A percentile compares a stretch with the other conserved stretches of the same genome.
Conservation (phyloP, 2,113 vertebrate species). For the Seriola dumerili region DNA sequence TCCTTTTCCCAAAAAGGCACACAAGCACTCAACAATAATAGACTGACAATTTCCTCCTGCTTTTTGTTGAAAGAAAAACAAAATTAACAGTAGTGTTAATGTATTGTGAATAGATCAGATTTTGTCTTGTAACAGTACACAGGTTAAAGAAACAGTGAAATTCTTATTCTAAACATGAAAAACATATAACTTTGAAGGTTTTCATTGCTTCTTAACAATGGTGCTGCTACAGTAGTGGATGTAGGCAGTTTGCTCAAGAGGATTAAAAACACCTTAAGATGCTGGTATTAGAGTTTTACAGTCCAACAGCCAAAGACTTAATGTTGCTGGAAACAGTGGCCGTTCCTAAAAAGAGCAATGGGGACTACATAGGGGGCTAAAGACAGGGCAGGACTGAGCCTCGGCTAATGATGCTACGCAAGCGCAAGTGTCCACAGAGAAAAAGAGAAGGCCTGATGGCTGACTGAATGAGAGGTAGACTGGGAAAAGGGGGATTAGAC, state of each 20-base stretch:
- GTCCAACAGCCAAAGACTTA: slow-evolving; percentile 74
- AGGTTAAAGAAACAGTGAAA: neutral
- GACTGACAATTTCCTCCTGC: neutral
- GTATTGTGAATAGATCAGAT: neutral
- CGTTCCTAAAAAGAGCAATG: slow-evolving; percentile 77
- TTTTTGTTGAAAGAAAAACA: neutral
- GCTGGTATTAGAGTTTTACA: slow-evolving; percentile 77
- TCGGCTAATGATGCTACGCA: slow-evolving; percentile 80
- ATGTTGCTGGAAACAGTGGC: slow-evolving; percentile 76
- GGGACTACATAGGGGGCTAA: slow-evolving; percentile 68
- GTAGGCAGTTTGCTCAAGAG: slow-evolving; percentile 67
- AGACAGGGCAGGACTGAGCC: slow-evolving; percentile 71
- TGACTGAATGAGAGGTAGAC: slow-evolving; percentile 61
- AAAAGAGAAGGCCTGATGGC: slow-evolving; percentile 69
- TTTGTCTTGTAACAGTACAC: neutral
- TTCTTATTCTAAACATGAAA: neutral
- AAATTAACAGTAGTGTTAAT: neutral
- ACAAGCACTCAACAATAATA: too few species aligned
- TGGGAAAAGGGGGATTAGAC: slow-evolving; percentile 82
- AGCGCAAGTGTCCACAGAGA: slow-evolving; percentile 62
- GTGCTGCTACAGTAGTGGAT: slow-evolving; percentile 19
- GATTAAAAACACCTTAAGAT: slow-evolving; percentile 81
- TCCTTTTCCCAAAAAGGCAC: neutral
- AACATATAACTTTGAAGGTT: neutral
- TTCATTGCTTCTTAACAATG: slow-evolving; percentile 32